Evolutionary conservation across 2,888 invertebrate genomes (phyloP), one percentile per base, ranked within the genome.

Genomic region (Hypena proboscidalis): DNA sequence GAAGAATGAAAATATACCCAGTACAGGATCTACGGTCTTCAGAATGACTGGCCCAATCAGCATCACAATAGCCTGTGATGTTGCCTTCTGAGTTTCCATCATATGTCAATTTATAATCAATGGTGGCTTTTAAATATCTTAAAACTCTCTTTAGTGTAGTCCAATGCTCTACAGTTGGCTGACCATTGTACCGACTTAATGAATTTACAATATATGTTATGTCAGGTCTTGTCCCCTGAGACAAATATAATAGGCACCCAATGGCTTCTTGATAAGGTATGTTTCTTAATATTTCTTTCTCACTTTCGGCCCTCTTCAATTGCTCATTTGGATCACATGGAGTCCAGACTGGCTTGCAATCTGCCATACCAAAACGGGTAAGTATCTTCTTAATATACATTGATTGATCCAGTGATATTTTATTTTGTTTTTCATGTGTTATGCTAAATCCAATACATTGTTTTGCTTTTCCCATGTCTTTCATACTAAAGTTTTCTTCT

Each of bases 401-500:
- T 1, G 26, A 17, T 14, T 46, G 40, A 19, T 36, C 40, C 3
- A 40, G 1, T 1, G 13, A 27, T 10, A 40, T 36, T 13, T 44
- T 14, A 19, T 34, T 10, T 32, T 19, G n/a, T n/a, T n/a, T 3
- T 10, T 13, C n/a, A 3, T 19, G 8, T n/a, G 7, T 29, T 6
- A 47, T 37, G 17, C 14, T 32, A 0, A 47, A 15, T 1, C 46
- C 46, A 15, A 47, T 29, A 8, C 41, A 47, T 4, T 33, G 11
- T 15, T 20, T 46, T 0, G 21, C 23, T 36, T 11, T 25, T 10
- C 39, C 40, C 9, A 64, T n/a, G 5, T 55, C 52, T 13, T 67
- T 62, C 45, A 64, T 52, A 0, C 40, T 1, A 26, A 62, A 61
- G 6, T 52, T 40, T 25, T 58, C n/a, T 21, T 39, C 20, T 22